Evolutionary conservation across 2,888 invertebrate genomes (phyloP), one percentile per base, ranked within the genome.

Genomic region (Eurytoma californica): DNA sequence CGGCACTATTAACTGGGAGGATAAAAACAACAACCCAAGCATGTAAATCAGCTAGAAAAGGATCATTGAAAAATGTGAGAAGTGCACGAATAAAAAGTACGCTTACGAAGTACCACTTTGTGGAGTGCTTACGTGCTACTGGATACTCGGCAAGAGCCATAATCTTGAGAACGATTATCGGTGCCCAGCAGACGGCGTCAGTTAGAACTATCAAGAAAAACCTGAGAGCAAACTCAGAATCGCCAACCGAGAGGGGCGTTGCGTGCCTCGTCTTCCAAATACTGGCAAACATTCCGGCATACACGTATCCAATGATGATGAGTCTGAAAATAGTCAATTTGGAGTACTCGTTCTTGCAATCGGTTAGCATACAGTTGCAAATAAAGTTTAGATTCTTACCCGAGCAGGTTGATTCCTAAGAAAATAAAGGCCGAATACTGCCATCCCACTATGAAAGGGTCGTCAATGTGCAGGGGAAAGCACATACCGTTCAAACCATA

Each of bases 171-270:
- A 91, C 86, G 55, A 94, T 93, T 70, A 95, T 94, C 9, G 95
- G 95, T 16, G 93, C 92, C 95, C 95, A 95, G 86, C 95, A 95
- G 73, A 93, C 87, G n/a, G 92, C 92, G 86, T 95, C 94, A 0
- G 94, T 94, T 39, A 94, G 86, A 0, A 95, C 94, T 82, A 95
- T 94, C 85, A 94, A 92, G 86, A 94, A 94, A 87, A 95, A 94
- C 81, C 93, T 89, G 28, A 94, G 89, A 0, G 94, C 94, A 85
- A 95, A 93, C 83, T 94, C 93, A 80, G 92, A 92, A 83, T 94
- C 94, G 39, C 92, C 91, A 53, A 92, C 88, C 18, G 92, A 91
- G 49, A 93, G 86, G 2, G 93, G 92, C 13, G 93, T 93, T 9
- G 92, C 93, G 77, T 92, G 91, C 53, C 94, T 91, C 0, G 94